phyloP scores from a whole-genome alignment of 2,888 invertebrate species.

The Nezara viridula region DNA sequence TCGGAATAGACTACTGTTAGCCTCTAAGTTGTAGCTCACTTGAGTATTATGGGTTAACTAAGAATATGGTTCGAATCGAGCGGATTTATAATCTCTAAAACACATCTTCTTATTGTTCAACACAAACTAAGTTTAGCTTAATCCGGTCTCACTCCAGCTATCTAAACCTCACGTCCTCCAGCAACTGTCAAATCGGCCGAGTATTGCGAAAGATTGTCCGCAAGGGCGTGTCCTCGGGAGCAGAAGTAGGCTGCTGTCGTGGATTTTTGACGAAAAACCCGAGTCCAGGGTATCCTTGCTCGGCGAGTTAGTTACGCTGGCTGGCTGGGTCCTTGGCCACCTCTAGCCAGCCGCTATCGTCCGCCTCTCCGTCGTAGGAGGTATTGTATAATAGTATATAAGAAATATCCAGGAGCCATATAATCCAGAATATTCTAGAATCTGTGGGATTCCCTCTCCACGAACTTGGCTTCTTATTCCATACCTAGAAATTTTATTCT shows the following conservation, averaged over 20 bases:
- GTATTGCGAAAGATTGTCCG: background rate
- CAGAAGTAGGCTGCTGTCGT: slow-evolving; percentile 32
- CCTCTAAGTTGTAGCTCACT: too few relatives aligned
- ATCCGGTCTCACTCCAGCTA: too few relatives aligned
- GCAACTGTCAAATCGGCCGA: background rate
- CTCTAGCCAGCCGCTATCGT: background rate
- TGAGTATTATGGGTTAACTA: too few relatives aligned
- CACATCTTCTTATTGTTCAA: too few relatives aligned
- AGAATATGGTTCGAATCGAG: too few relatives aligned
- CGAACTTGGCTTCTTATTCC: too few relatives aligned
- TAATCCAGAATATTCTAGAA: background rate
- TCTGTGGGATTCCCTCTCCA: background rate
- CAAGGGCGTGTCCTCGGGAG: slow-evolving; percentile 47
- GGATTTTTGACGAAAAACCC: slow-evolving; percentile 39
- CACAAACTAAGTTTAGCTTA: too few relatives aligned
- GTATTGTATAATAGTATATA: slow-evolving; percentile 5
- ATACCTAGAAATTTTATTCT: too few relatives aligned
- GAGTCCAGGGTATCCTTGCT: slow-evolving; percentile 60
- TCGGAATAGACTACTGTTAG: too few relatives aligned
- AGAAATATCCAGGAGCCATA: background rate
- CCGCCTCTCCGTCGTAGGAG: background rate
- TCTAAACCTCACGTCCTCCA: background rate
- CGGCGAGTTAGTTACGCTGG: slow-evolving; percentile 62
- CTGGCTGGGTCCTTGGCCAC: slow-evolving; percentile 60
- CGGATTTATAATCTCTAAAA: too few relatives aligned